phyloP scores from a whole-genome alignment of 2,888 invertebrate species.

The Sylvicola cinctus region DNA sequence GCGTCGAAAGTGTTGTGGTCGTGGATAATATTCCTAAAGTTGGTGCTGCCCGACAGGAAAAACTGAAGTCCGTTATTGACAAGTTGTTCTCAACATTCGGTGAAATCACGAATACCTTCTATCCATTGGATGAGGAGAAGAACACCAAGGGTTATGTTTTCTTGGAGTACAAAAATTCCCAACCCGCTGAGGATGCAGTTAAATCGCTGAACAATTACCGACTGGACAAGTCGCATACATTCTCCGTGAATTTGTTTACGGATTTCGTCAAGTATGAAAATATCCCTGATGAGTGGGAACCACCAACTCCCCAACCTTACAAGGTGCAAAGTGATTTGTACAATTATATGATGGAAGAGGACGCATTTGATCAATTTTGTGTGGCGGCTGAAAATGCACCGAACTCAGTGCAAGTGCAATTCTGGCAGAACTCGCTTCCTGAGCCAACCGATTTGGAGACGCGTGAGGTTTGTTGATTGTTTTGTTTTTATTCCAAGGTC shows the following conservation, averaged over 20 bases:
- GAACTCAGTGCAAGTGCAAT: constrained; percentile 52
- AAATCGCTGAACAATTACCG: constrained; percentile 79
- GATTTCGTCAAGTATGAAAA: constrained; percentile 88
- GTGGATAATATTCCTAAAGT: constrained; percentile 94
- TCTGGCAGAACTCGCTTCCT: constrained; percentile 76
- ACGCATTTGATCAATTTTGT: constrained; percentile 90
- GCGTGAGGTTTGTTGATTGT: constrained; percentile 37
- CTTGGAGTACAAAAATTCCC: constrained; percentile 69
- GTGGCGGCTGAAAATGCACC: constrained; percentile 69
- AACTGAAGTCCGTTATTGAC: constrained; percentile 74
- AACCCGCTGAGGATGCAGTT: constrained; percentile 73
- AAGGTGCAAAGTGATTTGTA: constrained; percentile 83
- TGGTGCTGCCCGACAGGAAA: constrained; percentile 76
- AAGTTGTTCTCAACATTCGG: constrained; percentile 84
- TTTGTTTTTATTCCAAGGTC: constrained; percentile 4
- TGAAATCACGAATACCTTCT: constrained; percentile 69
- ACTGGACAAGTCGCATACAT: constrained; percentile 88
- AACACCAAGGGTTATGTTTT: constrained; percentile 85
- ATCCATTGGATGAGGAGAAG: constrained; percentile 62
- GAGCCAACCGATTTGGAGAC: constrained; percentile 70
- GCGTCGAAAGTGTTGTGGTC: constrained; percentile 87
- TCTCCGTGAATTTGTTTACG: constrained; percentile 81
- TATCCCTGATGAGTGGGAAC: constrained; percentile 84
- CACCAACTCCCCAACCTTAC: constrained; percentile 74
- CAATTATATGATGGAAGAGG: constrained; percentile 80